Base-by-base conservation (phyloP, 1,140 invertebrate genomes). In the Drosophila navojoa region DNA sequence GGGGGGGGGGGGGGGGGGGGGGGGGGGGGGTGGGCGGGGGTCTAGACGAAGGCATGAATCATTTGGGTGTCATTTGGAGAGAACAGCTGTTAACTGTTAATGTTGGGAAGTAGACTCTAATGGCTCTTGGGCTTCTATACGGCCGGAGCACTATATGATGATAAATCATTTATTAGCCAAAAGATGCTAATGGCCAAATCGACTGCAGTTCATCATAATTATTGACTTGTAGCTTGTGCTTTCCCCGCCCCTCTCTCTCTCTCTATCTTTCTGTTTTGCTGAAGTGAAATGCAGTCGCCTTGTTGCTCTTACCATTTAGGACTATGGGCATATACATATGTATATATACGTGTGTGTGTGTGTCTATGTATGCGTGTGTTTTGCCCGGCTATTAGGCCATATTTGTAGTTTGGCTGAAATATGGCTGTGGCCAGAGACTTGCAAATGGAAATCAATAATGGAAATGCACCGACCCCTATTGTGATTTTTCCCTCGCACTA, bases 371-470 rank as follows among this genome's bases (percentile, higher is more conserved):
- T 29, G 27, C 5, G 27, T 45, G 32, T 35, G 27, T 22, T 38
- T 6, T 11, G 25, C 4, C 1, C 29, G 45, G 47, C 38, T 59
- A 62, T 53, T 71, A 62, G 61, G 22, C 58, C 57, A 61, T 45
- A 59, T 49, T 57, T 68, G 71, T 55, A 59, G 38, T 40, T 52
- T 60, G 40, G 62, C 62, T 29, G 27, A 45, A 50, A 40, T 58
- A 58, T 58, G 55, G 40, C 22, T n/a, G 1, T 58, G 55, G 38
- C 25, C 25, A 73, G 78, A 61, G 64, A 80, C 47, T 67, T 64
- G 71, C 49, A 76, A 82, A 82, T 82, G 79, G 63, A 82, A 82
- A 82, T 82, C 80, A 82, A 82, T 82, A 82, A 84, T 84, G 79
- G 55, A 74, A 82, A 66, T 61, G 47, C 73, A 68, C 47, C 44